Conservation (phyloP, 2,888 invertebrate species). For the Drosophila conformis region DNA sequence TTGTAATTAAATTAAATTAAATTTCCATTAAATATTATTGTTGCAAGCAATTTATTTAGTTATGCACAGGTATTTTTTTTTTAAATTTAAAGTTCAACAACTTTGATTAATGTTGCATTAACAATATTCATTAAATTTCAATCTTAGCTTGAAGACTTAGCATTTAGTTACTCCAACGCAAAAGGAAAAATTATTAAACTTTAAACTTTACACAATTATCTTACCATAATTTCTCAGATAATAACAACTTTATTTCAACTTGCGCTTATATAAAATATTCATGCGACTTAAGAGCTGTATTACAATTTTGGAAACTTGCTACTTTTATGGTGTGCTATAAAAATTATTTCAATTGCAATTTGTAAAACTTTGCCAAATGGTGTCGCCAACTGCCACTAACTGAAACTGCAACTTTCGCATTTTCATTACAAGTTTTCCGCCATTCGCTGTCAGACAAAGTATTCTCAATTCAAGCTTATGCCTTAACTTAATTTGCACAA, state of each 20-base stretch:
- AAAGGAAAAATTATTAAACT: neutral
- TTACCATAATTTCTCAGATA: neutral
- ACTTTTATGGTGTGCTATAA: conserved; percentile 13
- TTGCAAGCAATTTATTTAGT: neutral
- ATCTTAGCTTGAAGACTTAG: neutral
- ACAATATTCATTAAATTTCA: neutral
- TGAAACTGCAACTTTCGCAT: conserved; percentile 34
- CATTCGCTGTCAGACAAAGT: conserved; percentile 5
- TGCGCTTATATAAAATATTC: conserved; percentile 2
- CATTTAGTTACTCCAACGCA: neutral
- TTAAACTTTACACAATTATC: neutral
- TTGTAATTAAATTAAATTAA: too few relatives aligned
- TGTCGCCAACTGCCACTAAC: conserved; percentile 37
- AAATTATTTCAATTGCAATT: conserved; percentile 38
- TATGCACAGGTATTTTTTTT: neutral
- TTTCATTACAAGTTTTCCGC: conserved; percentile 35
- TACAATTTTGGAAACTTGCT: conserved; percentile 28
- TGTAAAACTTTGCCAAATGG: conserved; percentile 37
- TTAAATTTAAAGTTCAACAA: neutral
- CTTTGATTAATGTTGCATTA: neutral
- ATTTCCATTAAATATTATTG: neutral
- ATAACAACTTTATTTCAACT: neutral
- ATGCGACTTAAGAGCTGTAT: conserved; percentile 15
- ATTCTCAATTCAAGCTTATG: conserved; percentile 18
- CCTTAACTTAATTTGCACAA: conserved; percentile 16